Evolutionary conservation across 2,888 invertebrate genomes (phyloP), one percentile per base, ranked within the genome.

Genomic region (Drosophila atroscutellata): DNA sequence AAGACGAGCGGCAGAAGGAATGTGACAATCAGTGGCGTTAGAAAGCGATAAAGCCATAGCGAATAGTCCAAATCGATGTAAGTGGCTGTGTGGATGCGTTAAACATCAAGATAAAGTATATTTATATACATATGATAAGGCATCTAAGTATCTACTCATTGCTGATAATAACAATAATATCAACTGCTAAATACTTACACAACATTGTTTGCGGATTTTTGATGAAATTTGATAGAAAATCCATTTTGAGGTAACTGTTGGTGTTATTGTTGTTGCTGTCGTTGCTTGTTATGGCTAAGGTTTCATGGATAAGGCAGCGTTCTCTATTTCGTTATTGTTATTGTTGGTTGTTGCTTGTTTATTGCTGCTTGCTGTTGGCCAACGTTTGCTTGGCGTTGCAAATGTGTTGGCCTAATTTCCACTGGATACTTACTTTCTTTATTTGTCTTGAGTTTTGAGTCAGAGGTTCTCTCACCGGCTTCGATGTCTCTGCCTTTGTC

Each of bases 51-150:
- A 75, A 97, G 94, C 97, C 97, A 97, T 80, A 97, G 92, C 65
- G 97, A 96, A 92, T 96, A 96, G 91, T 97, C 96, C 81, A 97
- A 95, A 93, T 97, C 97, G 90, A 97, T 96, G 91, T 97, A 96
- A 81, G 96, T 94, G 92, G 96, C 97, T 97, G 13, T 54, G 94
- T 42, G 95, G 79, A n/a, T 54, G 94, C 37, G 95, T 79, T 59
- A 45, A 58, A 60, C 88, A 80, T 67, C 66, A 57, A 42, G 8
- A 47, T 24, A 30, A 26, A 37, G 15, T 30, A 39, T 45, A 45
- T 45, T 6, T 13, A 42, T 20, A 6, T 20, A 42, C 9, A 39
- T 18, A n/a, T n/a, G 18, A 28, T 50, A 24, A 9, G 18, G 18
- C 18, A 11, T 26, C 34, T 57, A 8, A 28, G 7, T 24, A 34